phyloP scores from a whole-genome alignment of 30 jellyfish, hydroid and myxozoan species.

The Aurelia sp. region DNA sequence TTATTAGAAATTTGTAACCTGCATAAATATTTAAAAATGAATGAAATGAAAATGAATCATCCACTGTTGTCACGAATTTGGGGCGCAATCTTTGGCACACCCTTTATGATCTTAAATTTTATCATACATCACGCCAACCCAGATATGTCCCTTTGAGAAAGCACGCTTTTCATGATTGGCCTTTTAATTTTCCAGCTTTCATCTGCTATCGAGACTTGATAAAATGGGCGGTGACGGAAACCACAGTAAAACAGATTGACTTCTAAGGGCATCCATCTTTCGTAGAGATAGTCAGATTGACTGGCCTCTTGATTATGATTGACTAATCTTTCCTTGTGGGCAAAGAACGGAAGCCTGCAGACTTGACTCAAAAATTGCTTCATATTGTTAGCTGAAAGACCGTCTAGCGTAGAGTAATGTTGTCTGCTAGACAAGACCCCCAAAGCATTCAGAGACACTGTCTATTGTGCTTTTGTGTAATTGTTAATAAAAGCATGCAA shows the following conservation, averaged over 20 bases:
- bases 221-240: slow-evolving; percentile 66
- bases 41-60: too few species aligned
- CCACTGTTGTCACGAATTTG: too few species aligned
- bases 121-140: too few species aligned
- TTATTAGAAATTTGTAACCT: too few species aligned
- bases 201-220: slow-evolving; percentile 13
- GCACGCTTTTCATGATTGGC: too few species aligned
- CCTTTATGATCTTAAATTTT: too few species aligned
- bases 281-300: neutral
- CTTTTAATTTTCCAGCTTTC: slow-evolving; percentile 10
- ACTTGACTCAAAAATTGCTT: neutral
- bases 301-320: neutral
- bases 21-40: too few species aligned
- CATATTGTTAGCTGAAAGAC: neutral
- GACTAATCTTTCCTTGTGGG: slow-evolving; percentile 2
- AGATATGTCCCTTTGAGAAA: too few species aligned
- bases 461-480: neutral
- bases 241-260: slow-evolving; percentile 4
- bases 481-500: neutral
- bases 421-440: neutral
- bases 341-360: neutral
- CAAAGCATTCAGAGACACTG: slow-evolving; percentile 1
- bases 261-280: neutral
- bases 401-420: neutral
- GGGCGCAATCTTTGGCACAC: too few species aligned